Evolutionary conservation across 2,113 vertebrate genomes (phyloP).

Genomic region (Condylura cristata): DNA sequence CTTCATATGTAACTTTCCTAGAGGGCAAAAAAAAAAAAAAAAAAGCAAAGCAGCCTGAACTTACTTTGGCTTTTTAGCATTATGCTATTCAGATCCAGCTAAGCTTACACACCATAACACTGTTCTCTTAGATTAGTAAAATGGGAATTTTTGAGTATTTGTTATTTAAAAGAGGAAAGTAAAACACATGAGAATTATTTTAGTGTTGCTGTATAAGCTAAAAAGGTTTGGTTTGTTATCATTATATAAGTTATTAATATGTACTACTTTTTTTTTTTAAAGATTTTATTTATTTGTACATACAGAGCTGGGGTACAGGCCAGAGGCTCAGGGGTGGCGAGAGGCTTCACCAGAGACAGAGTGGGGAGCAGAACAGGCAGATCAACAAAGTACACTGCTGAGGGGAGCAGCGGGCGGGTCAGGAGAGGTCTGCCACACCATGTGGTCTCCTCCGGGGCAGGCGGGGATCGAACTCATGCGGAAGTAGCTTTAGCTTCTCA

Average conservation of each 20-base stretch:
- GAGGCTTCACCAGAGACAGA: too few species aligned
- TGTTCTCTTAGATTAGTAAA: background rate
- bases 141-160: background rate
- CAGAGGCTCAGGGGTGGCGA: too few species aligned
- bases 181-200: background rate
- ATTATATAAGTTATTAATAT: background rate
- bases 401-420: too few species aligned
- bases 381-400: too few species aligned
- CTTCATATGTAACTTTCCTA: background rate
- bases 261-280: too few species aligned
- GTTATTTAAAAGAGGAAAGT: background rate
- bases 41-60: background rate
- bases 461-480: too few species aligned
- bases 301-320: too few species aligned
- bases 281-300: too few species aligned
- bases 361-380: too few species aligned
- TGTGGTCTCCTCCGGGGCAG: too few species aligned
- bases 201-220: background rate
- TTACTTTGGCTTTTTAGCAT: background rate
- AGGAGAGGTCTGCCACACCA: too few species aligned
- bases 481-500: too few species aligned
- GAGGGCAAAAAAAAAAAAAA: background rate
- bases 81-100: background rate
- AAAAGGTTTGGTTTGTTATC: slow-evolving; percentile 1
- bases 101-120: background rate